Conservation (phyloP, 2,888 invertebrate genomes). For the Megamerina dolium region DNA sequence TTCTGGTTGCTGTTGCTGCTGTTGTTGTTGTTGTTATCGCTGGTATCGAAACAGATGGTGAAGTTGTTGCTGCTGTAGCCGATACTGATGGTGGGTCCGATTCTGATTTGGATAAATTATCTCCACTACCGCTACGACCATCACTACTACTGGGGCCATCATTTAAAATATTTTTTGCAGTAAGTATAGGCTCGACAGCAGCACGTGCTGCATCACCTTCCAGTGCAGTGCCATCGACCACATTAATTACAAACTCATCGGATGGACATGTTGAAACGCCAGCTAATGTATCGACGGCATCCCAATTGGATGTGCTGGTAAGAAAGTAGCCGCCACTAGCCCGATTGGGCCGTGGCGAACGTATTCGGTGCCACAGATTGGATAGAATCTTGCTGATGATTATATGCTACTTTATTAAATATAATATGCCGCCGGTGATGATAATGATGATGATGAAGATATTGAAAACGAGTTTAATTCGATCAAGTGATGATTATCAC, state of each 20-base stretch:
- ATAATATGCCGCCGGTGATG: background rate
- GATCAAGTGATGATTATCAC: no score
- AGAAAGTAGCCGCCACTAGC: constrained; percentile 48
- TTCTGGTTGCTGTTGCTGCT: constrained; percentile 20
- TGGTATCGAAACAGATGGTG: constrained; percentile 20
- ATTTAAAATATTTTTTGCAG: no score
- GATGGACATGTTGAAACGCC: constrained; percentile 15
- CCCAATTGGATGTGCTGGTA: constrained; percentile 32
- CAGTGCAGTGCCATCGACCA: constrained; percentile 34
- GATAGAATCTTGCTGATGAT: constrained; percentile 32
- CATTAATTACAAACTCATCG: constrained; percentile 44
- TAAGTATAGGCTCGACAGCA: background rate
- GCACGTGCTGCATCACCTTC: no score
- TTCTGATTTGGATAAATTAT: constrained; percentile 3
- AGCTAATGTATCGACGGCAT: constrained; percentile 29
- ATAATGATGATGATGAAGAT: no score
- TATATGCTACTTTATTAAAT: background rate
- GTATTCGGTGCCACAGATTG: constrained; percentile 49
- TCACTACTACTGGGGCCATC: constrained; percentile 9
- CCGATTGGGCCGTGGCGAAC: constrained; percentile 50
- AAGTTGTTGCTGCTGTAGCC: constrained; percentile 1
- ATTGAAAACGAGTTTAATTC: no score
- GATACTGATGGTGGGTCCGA: background rate
- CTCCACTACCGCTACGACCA: background rate
- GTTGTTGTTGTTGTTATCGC: constrained; percentile 23